phyloP scores from a whole-genome alignment of 2,797 vertebrate species.

The Perdix hodgsoniae region DNA sequence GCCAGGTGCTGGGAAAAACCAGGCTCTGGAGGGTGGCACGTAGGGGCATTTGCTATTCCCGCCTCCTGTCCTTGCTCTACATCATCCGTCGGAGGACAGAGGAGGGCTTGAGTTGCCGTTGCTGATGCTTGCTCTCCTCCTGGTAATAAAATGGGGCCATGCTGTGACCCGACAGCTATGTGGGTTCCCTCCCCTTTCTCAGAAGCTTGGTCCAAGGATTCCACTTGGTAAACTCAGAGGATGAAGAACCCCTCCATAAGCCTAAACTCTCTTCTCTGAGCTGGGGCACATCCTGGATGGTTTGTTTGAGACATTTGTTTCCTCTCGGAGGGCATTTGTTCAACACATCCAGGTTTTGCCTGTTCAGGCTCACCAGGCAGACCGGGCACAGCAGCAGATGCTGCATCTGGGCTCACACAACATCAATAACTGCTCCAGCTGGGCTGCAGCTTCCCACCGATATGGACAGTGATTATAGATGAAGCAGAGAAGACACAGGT shows the following conservation, averaged over 20 bases:
- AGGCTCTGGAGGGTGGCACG: background rate
- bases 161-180: background rate
- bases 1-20: background rate
- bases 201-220: background rate
- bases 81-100: conserved; percentile 19
- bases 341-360: background rate
- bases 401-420: conserved; percentile 37
- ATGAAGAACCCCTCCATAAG: background rate
- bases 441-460: conserved; percentile 27
- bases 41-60: conserved; percentile 35
- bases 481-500: conserved; percentile 30
- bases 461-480: background rate
- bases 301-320: conserved; percentile 39
- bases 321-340: conserved; percentile 30
- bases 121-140: background rate
- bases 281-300: background rate
- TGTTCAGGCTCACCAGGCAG: background rate
- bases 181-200: background rate
- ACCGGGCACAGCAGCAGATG: conserved; percentile 37
- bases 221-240: background rate
- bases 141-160: rapidly evolving
- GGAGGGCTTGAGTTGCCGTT: background rate
- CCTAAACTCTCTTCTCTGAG: background rate
- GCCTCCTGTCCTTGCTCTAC: background rate
- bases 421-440: conserved; percentile 50